A percentile compares a stretch with the other conserved stretches of the same genome.
Evolutionary conservation across 2,888 invertebrate species (phyloP).

Genomic region (Drosophila siamana): DNA sequence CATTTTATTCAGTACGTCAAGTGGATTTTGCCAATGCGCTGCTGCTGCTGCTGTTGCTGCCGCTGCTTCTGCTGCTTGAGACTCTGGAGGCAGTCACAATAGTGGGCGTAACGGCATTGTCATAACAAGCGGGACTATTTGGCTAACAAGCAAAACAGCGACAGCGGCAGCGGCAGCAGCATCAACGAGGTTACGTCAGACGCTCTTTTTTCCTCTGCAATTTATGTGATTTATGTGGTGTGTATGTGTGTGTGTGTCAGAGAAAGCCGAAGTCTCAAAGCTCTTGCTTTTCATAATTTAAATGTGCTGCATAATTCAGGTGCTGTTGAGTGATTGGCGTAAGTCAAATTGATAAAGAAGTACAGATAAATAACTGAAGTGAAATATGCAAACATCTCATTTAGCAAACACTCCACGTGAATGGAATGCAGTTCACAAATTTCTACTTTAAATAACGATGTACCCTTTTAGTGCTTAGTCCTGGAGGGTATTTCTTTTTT

Average conservation of each 20-base stretch:
- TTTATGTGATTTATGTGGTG: constrained; percentile 42
- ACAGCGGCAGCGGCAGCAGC: constrained; percentile 1
- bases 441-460: neutral
- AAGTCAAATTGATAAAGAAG: constrained; percentile 32
- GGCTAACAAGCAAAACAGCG: constrained; percentile 50
- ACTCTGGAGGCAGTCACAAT: neutral
- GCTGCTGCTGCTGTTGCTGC: constrained; percentile 7
- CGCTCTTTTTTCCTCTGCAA: constrained; percentile 19
- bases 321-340: constrained; percentile 13
- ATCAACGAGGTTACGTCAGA: constrained; percentile 38
- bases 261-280: neutral
- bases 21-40: constrained; percentile 37
- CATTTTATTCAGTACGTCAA: constrained; percentile 51
- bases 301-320: constrained; percentile 45
- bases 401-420: neutral
- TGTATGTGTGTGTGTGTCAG: constrained; percentile 14
- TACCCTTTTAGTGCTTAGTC: neutral
- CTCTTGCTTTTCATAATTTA: constrained; percentile 25
- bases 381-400: constrained; percentile 8
- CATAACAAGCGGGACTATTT: constrained; percentile 62
- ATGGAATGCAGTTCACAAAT: neutral
- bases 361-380: constrained; percentile 20
- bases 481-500: neutral
- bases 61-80: constrained; percentile 1
- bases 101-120: constrained; percentile 40